A percentile compares a stretch with the other conserved stretches of the same genome.
These are phyloP conservation scores for Idris sp. DNA, from an alignment of 1,140 invertebrate species.

Conservation along the genomic window DNA sequence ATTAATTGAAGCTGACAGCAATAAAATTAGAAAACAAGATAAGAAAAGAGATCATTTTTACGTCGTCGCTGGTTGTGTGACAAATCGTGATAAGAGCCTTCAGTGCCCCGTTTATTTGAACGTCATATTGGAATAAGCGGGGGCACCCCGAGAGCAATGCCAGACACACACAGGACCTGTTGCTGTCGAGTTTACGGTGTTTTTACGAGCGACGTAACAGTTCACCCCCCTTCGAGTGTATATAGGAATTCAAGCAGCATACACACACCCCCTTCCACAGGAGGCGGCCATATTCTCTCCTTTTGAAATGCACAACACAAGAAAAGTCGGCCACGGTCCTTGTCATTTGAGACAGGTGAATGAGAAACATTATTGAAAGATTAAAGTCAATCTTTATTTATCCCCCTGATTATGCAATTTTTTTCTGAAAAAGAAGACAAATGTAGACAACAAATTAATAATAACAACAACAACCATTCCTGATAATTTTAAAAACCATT, in stretches of 20 bases:
- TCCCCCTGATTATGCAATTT: too few relatives aligned
- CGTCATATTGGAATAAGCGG: conserved; percentile 55
- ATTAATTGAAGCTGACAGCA: too few relatives aligned
- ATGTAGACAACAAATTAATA: too few relatives aligned
- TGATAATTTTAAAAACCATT: too few relatives aligned
- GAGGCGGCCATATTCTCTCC: conserved; percentile 56
- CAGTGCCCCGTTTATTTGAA: conserved; percentile 54
- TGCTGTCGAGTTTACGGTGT: conserved; percentile 79
- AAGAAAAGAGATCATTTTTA: conserved; percentile 45
- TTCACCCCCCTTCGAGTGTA: conserved; percentile 70
- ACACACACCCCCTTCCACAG: conserved; percentile 1
- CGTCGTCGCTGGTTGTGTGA: conserved; percentile 39
- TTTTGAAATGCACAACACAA: conserved; percentile 26
- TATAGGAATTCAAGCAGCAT: conserved; percentile 44
- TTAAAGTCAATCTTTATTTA: too few relatives aligned
- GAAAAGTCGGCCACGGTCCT: conserved; percentile 26
- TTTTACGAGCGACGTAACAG: conserved; percentile 78
- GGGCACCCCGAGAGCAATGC: conserved; percentile 42
- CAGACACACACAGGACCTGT: conserved; percentile 74
- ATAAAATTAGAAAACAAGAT: conserved; percentile 20
- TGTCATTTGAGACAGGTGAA: conserved; percentile 47
- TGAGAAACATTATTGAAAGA: conserved; percentile 25
- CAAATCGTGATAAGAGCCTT: conserved; percentile 54
- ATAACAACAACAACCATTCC: too few relatives aligned
- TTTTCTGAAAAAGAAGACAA: too few relatives aligned